These are phyloP conservation scores for Arion vulgaris DNA, from an alignment of 1,140 invertebrate species.

Conservation along the genomic window DNA sequence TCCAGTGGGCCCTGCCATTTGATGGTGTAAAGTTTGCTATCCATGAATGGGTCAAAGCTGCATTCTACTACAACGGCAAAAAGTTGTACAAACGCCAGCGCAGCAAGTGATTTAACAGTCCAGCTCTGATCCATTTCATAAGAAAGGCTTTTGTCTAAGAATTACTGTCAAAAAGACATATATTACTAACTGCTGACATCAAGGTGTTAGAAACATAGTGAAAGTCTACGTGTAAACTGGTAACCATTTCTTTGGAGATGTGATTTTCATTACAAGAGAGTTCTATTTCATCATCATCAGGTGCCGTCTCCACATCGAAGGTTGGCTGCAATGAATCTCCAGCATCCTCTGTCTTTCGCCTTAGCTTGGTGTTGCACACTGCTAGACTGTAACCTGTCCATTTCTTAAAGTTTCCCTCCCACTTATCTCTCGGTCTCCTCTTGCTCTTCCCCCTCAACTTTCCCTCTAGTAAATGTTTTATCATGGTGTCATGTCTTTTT, in stretches of 20 bases:
- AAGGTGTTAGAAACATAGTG: background rate
- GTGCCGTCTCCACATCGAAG: no score
- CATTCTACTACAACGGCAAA: background rate
- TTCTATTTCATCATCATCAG: background rate
- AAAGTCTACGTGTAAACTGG: constrained; percentile 9
- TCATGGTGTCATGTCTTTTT: no score
- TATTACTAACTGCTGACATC: background rate
- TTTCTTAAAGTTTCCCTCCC: no score
- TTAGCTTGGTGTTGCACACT: no score
- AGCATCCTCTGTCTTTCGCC: no score
- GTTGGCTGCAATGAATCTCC: no score
- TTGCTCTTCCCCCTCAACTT: no score
- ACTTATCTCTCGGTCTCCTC: no score
- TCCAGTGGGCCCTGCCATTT: constrained; percentile 58
- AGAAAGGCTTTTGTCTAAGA: background rate
- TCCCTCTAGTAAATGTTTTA: no score
- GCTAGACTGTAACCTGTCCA: no score
- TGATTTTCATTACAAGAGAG: background rate
- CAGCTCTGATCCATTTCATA: background rate
- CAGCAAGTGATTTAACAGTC: background rate
- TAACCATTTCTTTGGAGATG: background rate
- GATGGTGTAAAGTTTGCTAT: constrained; percentile 60
- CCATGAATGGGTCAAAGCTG: constrained; percentile 64
- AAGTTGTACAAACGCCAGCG: background rate
- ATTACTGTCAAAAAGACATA: background rate